Evolutionary conservation across 2,113 vertebrate genomes (phyloP), one percentile per base, ranked within the genome.

Genomic region (Nesospiza acunhae): DNA sequence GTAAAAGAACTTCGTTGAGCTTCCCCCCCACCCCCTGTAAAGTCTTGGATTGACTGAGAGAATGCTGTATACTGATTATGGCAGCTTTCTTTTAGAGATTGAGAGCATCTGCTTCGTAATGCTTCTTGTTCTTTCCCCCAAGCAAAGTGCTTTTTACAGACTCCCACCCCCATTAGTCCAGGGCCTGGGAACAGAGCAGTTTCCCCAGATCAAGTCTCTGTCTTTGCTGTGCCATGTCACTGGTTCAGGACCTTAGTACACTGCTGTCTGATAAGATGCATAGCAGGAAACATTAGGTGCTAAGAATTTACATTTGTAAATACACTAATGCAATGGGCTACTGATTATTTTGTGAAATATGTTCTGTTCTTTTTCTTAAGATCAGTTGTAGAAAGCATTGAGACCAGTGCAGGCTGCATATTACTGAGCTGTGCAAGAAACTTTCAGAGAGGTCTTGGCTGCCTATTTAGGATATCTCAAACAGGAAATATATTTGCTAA

Each of bases 41-140:
- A 97, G 94, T 90, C 96, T 84, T 50, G 78, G 89, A 96, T 95
- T 98, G 96, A 97, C 96, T 98, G 96, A 58, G 79, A 97, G 89
- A 96, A 96, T 96, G 91, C 94, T 96, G 93, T 97, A 86, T 95
- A 88, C 92, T 86, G 94, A 95, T 96, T 94, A 94, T 78, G 94
- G 96, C 89, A 91, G 97, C 94, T 98, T 98, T 97, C 96, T 95
- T 97, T 95, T 60, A 20, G 87, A 96, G 94, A 96, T 56, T 85
- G 89, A 97, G 97, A 97, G 97, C 98, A 97, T 98, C 97, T 98
- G 97, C 94, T 98, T 97, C 86, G 90, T 91, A 97, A 96, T 91
- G 91, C 82, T 79, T 92, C 82, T 87, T 93, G 44, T 59, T 96
- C 86, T 52, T 83, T 49, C 10, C 60, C n/a, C 15, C 75, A 66